Evolutionary conservation across 2,113 vertebrate genomes (phyloP), one percentile per base, ranked within the genome.

Genomic region (Macaca mulatta): DNA sequence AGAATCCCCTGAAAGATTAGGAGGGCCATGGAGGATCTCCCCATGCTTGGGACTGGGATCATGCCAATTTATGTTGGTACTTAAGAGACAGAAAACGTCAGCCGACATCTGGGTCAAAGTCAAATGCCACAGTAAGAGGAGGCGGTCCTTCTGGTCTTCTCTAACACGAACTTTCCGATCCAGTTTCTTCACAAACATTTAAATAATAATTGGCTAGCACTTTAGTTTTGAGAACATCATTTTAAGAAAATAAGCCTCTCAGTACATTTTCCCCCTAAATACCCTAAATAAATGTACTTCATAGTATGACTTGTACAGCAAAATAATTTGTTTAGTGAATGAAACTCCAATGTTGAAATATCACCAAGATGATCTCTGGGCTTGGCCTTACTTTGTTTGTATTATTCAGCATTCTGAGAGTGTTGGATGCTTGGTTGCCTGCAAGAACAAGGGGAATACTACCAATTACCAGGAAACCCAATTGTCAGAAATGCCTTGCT

Each of bases 221-320:
- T 84, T 86, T 30, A 52, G 38, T 67, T 92, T 43, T 18, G 75
- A 93, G 64, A 64, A 7, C 35, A 75, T 75, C 74, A 27, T 79
- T 93, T 93, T 57, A 83, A 93, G 83, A 77, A 85, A 82, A 96
- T 10, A 89, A 70, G 45, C 8, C 22, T 88, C 43, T 69, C 59
- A n/a, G 52, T 12, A 52, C 43, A 82, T 86, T 78, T 55, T 40
- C 38, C 22, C 0, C 16, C 38, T 52, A 9, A 16, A 88, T 93
- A 48, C 43, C 78, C 35, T 85, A 80, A 38, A 45, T 78, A 85
- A 93, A 84, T 14, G 25, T 7, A 80, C 40, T 38, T 8, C 50
- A 83, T 4, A 38, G 30, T 38, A 5, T 61, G 38, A 20, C 35
- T 82, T 89, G 22, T 86, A 55, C 57, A 88, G 55, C 6, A 30